These are phyloP conservation scores for Lanius collurio DNA, from an alignment of 2,113 vertebrate species.

Conservation along the genomic window DNA sequence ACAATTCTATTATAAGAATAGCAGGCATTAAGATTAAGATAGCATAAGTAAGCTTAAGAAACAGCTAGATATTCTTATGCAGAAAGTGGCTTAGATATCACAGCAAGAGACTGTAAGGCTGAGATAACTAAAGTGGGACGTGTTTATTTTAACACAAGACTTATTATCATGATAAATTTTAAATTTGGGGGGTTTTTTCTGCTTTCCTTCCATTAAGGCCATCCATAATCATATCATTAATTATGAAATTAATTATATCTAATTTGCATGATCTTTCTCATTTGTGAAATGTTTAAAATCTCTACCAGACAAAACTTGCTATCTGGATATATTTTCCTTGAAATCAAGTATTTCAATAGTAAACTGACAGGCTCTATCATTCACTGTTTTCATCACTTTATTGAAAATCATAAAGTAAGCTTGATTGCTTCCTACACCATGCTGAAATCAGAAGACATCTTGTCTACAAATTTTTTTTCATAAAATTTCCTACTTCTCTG, in stretches of 20 bases:
- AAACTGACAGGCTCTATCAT: neutral
- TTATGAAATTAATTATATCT: neutral
- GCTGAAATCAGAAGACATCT: neutral
- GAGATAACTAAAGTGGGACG: neutral
- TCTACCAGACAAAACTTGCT: neutral
- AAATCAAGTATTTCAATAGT: neutral
- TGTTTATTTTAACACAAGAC: neutral
- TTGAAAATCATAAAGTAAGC: neutral
- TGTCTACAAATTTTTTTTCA: neutral
- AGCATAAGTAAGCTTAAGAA: constrained; percentile 24
- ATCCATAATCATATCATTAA: neutral
- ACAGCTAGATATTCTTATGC: neutral
- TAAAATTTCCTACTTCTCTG: neutral
- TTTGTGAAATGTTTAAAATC: neutral
- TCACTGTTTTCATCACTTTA: neutral
- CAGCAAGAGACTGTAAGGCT: neutral
- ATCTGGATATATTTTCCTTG: neutral
- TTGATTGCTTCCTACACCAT: neutral
- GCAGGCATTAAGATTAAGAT: neutral
- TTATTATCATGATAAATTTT: neutral
- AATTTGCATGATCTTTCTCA: neutral
- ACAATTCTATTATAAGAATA: neutral
- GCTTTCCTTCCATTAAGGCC: neutral
- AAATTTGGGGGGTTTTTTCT: rapidly evolving
- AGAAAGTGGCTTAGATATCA: neutral